Evolutionary conservation across 2,797 vertebrate genomes (phyloP), one percentile per base, ranked within the genome.

Genomic region (Ispidina lecontei): DNA sequence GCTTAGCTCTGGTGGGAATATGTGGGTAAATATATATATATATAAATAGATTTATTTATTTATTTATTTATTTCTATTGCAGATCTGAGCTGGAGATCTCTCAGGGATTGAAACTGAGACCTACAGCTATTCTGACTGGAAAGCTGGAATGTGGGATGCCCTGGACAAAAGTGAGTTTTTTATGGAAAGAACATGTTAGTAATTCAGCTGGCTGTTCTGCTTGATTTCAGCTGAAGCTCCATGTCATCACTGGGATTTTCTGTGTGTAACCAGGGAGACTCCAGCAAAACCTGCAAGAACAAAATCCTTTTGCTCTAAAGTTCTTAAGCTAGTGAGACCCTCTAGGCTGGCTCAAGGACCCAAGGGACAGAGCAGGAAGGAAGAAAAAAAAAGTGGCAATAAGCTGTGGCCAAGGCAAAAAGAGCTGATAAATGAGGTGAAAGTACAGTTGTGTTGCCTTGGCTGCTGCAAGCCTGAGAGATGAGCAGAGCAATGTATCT

Each of bases 311-410:
- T 89, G n/a, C 73, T 79, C 28, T 71, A 20, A 94, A 91, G 58
- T 83, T 91, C 7, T 88, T 95, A 92, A 93, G 49, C 88, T 94
- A 93, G 77, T 89, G 80, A 94, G 51, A 55, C 64, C 75, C 46
- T 78, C 80, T 37, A 74, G 49, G 22, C 92, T 52, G 39, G 37
- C 59, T 82, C 39, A 65, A 83, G 52, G 58, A 85, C 88, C 49
- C 79, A 81, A 80, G 70, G 87, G 39, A 51, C 72, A 85, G 89
- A 77, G 39, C 58, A 73, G 94, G 78, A 95, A 93, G 74, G 92
- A 95, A 95, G 82, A 17, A 73, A 76, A 77, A 94, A 78, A 94
- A 91, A 63, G 55, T 62, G 79, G 62, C 44, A 92, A 91, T 82
- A 91, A 91, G 20, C 72, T 74, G 35, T 84, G 51, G 58, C 35